Percentiles rank a stretch among this genome's conserved stretches.
These are phyloP conservation scores for Mamestra brassicae DNA, from an alignment of 2,888 invertebrate genomes.

Conservation along the genomic window DNA sequence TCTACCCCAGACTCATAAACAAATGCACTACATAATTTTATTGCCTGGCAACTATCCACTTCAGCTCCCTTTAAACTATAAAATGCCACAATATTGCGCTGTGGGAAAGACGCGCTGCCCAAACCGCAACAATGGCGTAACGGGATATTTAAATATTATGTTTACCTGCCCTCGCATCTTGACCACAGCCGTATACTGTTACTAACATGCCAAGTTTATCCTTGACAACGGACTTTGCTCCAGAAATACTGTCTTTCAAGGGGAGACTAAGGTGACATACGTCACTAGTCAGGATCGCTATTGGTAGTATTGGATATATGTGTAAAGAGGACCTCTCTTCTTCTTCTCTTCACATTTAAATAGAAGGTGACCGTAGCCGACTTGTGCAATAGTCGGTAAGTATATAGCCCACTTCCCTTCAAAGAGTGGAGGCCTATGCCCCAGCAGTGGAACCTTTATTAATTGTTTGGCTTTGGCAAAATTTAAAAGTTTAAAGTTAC, in stretches of 20 bases:
- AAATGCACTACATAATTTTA: slow-evolving; percentile 15
- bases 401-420: no score
- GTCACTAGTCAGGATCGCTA: not conserved
- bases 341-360: no score
- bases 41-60: slow-evolving; percentile 13
- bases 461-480: no score
- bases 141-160: slow-evolving; percentile 59
- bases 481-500: no score
- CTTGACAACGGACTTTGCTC: slow-evolving; percentile 25
- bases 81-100: slow-evolving; percentile 52
- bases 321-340: no score
- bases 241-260: not conserved
- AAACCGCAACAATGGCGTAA: slow-evolving; percentile 65
- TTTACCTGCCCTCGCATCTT: slow-evolving; percentile 49
- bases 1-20: not conserved
- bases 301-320: not conserved
- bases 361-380: no score
- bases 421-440: no score
- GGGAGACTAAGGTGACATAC: no score
- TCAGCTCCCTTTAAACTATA: slow-evolving; percentile 1
- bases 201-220: slow-evolving; percentile 35
- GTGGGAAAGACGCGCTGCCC: slow-evolving; percentile 52
- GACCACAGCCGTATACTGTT: slow-evolving; percentile 61
- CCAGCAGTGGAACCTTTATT: no score
- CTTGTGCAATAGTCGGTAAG: no score